A percentile compares a stretch with the other conserved stretches of the same genome.
Evolutionary conservation across 2,797 vertebrate species (phyloP).

Genomic region (Gallinago solitaria): DNA sequence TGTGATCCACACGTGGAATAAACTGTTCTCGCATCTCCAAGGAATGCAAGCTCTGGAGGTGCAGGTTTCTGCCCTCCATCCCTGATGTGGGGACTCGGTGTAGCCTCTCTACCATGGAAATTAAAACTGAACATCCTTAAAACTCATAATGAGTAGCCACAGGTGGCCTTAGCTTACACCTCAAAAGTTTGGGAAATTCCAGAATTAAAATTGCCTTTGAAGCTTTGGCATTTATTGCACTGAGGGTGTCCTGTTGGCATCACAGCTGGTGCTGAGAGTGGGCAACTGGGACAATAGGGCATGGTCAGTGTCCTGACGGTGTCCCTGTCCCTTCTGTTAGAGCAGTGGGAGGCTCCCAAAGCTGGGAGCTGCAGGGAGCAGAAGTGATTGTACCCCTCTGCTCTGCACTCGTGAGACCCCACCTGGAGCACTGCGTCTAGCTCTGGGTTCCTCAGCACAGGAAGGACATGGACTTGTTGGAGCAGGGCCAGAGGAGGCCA

Average conservation of each 20-base stretch:
- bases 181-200: not conserved
- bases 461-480: not conserved
- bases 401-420: not conserved
- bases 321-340: not conserved
- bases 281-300: not conserved
- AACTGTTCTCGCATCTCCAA: not conserved
- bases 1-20: not conserved
- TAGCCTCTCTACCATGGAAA: not conserved
- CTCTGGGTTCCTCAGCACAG: not conserved
- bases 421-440: not conserved
- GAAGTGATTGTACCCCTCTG: not conserved
- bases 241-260: too few species aligned
- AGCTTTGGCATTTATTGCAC: not conserved
- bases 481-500: not conserved
- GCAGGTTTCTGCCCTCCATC: not conserved
- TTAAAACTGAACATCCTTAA: not conserved
- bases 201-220: not conserved
- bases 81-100: rapidly evolving
- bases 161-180: not conserved
- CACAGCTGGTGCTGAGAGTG: not conserved
- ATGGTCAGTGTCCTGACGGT: not conserved
- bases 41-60: too few species aligned
- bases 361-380: not conserved
- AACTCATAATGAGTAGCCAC: rapidly evolving
- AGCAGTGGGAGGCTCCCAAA: rapidly evolving